Base-by-base conservation (phyloP, 2,888 invertebrate genomes). In the Cerastoderma edule region DNA sequence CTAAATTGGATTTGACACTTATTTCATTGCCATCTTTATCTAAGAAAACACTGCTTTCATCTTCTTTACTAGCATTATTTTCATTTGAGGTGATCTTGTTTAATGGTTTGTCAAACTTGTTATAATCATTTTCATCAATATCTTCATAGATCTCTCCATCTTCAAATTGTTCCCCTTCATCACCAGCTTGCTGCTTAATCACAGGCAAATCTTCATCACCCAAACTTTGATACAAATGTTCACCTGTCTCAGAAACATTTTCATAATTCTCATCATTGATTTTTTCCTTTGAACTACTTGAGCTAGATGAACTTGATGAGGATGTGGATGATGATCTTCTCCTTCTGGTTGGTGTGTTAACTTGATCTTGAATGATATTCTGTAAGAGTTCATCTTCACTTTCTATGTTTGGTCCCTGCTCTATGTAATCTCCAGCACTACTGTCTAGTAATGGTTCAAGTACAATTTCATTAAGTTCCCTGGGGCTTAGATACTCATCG, bases 331-430 rank as follows among this genome's bases (percentile, higher is more conserved):
- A 63, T 33, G 68, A 72, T 32, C 70, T 72, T 44, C 64, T 67
- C 28, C 63, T 24, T 19, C 67, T 64, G 53, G 66, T 67, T 39
- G 16, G 28, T 28, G 60, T 44, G 27, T 60, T 76, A 39, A 60
- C 35, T 48, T 44, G 60, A 2, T 24, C 33, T 22, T 57, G 33
- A 22, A 78, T 75, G 3, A 78, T 60, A 44, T 67, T 68, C 46
- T 72, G 64, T 48, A 78, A 60, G 6, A 78, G 46, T 39, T 75
- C 72, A 78, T 78, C 78, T 46, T 78, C 75, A 54, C 44, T 75
- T 50, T 75, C 75, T 28, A 33, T 27, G 22, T 46, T 30, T 54
- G 54, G 60, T 32, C 65, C 32, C 22, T 32, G n/a, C 56, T 22
- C 57, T 39, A 30, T 35, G 22, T 27, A 27, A 22, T 30, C 30